Percentiles rank a stretch among this genome's conserved stretches.
Evolutionary conservation across 2,113 vertebrate genomes (phyloP).

Genomic region (Neogobius melanostomus): DNA sequence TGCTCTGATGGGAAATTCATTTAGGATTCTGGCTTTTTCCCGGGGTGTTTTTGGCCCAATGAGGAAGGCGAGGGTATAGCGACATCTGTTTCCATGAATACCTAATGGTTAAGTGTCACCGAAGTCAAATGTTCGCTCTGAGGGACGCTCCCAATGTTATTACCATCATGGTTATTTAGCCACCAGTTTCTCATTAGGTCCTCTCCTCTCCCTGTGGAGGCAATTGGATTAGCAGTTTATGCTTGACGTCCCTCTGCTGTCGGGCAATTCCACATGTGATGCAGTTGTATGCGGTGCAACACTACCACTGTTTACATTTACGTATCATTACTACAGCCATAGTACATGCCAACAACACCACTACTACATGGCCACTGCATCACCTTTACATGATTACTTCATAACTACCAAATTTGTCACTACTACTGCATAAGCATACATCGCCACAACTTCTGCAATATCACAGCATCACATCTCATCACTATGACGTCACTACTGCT

Average conservation of each 20-base stretch:
- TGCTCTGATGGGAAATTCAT: constrained; percentile 58
- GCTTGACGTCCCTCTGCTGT: constrained; percentile 18
- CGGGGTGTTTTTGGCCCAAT: constrained; percentile 53
- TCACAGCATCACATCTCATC: too few species aligned
- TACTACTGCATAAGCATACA: too few species aligned
- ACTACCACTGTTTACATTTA: neutral
- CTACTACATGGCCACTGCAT: neutral
- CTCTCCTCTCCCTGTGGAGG: constrained; percentile 32
- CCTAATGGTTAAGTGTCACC: constrained; percentile 65
- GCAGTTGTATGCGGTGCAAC: neutral
- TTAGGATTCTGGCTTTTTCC: constrained; percentile 61
- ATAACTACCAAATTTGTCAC: too few species aligned
- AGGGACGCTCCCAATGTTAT: constrained; percentile 61
- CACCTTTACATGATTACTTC: too few species aligned
- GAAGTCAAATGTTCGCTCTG: constrained; percentile 64
- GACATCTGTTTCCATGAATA: constrained; percentile 75
- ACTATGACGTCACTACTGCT: too few species aligned
- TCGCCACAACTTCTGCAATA: too few species aligned
- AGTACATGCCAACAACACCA: too few species aligned
- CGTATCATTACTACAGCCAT: too few species aligned
- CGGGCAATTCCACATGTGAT: neutral
- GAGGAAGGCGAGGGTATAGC: constrained; percentile 48
- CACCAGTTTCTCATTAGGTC: constrained; percentile 64
- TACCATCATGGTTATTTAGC: constrained; percentile 64
- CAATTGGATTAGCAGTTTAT: constrained; percentile 58